Percentiles rank a stretch among this genome's conserved stretches.
Evolutionary conservation across 53 echinoderm and acorn worm species (phyloP).

Genomic region (Antedon mediterranea): DNA sequence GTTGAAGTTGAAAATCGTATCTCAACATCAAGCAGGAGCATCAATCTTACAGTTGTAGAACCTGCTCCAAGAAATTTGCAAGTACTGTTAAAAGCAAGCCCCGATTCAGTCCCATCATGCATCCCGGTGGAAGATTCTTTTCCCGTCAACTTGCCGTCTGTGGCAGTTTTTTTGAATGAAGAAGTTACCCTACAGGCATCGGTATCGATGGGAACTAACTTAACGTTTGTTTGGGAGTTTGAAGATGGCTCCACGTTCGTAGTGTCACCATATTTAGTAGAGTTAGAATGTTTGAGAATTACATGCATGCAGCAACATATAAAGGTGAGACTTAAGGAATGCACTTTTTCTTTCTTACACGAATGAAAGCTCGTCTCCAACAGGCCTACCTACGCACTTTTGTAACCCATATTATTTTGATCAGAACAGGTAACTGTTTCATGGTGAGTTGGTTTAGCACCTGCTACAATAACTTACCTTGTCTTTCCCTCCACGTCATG

Average conservation of each 20-base stretch:
- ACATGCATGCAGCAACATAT: slow-evolving; percentile 53
- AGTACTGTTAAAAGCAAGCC: slow-evolving; percentile 40
- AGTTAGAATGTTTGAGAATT: slow-evolving; percentile 42
- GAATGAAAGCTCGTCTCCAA: not conserved
- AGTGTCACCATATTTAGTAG: slow-evolving; percentile 11
- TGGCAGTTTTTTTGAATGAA: slow-evolving; percentile 58
- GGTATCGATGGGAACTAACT: slow-evolving; percentile 58
- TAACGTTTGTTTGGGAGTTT: slow-evolving; percentile 85
- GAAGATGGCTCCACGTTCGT: slow-evolving; percentile 23
- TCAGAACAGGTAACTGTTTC: not conserved
- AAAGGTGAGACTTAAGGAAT: slow-evolving; percentile 42
- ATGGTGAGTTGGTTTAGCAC: not conserved
- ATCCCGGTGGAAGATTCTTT: slow-evolving; percentile 38
- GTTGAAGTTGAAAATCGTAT: slow-evolving; percentile 51
- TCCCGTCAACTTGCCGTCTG: slow-evolving; percentile 19
- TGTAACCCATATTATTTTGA: not conserved
- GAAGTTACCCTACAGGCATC: slow-evolving; percentile 60
- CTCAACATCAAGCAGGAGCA: slow-evolving; percentile 27
- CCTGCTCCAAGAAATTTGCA: slow-evolving; percentile 83
- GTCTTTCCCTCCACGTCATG: not conserved
- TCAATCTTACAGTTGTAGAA: slow-evolving; percentile 56
- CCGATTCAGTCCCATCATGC: slow-evolving; percentile 65
- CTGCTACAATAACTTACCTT: not conserved
- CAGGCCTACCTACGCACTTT: not conserved
- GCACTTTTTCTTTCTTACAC: not conserved